These are phyloP conservation scores for Drosophila conformis DNA, from an alignment of 2,888 invertebrate species.

Conservation along the genomic window DNA sequence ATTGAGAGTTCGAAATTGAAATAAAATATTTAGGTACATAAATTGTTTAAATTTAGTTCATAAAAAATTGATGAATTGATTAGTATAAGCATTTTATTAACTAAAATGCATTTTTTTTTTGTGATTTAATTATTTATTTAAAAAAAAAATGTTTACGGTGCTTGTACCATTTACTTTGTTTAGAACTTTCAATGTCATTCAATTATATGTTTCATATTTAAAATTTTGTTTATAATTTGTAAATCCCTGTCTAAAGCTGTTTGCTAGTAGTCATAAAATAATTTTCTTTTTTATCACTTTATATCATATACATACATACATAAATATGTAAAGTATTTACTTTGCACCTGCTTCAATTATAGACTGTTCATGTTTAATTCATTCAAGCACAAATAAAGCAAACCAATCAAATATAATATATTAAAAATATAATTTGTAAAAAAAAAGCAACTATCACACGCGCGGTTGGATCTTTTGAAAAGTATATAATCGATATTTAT, in stretches of 20 bases:
- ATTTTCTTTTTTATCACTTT: constrained; percentile 52
- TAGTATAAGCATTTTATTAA: constrained; percentile 35
- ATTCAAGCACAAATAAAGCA: constrained; percentile 34
- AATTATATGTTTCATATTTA: constrained; percentile 38
- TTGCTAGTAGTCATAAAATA: constrained; percentile 60
- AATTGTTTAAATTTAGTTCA: constrained; percentile 39
- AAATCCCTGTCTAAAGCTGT: constrained; percentile 73
- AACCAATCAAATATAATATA: background rate
- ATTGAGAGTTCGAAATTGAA: constrained; percentile 20
- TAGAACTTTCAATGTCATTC: constrained; percentile 40
- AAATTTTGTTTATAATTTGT: constrained; percentile 62
- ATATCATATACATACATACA: constrained; percentile 62
- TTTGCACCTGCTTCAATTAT: constrained; percentile 28
- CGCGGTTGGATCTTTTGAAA: constrained; percentile 56
- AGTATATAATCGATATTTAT: constrained; percentile 38
- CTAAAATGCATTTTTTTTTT: constrained; percentile 15
- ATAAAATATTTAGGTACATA: constrained; percentile 37
- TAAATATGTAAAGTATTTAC: constrained; percentile 49
- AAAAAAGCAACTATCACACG: constrained; percentile 54
- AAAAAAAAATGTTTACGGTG: constrained; percentile 46
- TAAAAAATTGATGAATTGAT: constrained; percentile 38
- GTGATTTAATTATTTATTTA: constrained; percentile 35
- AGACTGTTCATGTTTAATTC: constrained; percentile 6
- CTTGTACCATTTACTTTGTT: constrained; percentile 48
- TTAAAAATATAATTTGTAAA: constrained; percentile 7